Conservation (phyloP, 1,140 invertebrate species). For the Calosoma granatense region DNA sequence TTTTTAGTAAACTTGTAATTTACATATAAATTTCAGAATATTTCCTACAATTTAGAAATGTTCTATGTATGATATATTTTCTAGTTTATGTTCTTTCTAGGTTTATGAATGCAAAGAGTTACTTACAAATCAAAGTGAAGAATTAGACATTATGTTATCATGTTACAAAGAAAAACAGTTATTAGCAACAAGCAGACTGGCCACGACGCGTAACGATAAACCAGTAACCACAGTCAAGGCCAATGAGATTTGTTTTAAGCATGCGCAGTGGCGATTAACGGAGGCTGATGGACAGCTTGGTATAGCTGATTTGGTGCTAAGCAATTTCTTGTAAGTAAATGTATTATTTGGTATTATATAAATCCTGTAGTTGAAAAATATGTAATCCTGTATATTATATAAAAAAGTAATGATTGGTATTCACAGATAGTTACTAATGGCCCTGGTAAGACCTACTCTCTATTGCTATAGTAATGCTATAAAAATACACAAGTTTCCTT, state of each 20-base stretch:
- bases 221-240: slow-evolving; percentile 69
- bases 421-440: too few relatives aligned
- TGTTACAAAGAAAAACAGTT: slow-evolving; percentile 83
- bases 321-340: slow-evolving; percentile 78
- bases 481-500: too few relatives aligned
- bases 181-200: slow-evolving; percentile 46
- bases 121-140: slow-evolving; percentile 76
- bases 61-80: too few relatives aligned
- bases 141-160: slow-evolving; percentile 81
- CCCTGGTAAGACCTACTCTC: too few relatives aligned
- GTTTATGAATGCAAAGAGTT: slow-evolving; percentile 87
- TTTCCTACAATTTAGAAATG: too few relatives aligned
- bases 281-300: slow-evolving; percentile 96
- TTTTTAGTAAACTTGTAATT: slow-evolving; percentile 8
- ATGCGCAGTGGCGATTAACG: slow-evolving; percentile 96
- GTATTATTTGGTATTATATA: slow-evolving; percentile 10
- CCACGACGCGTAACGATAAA: slow-evolving; percentile 44
- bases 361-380: slow-evolving; percentile 1
- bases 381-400: too few relatives aligned
- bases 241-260: slow-evolving; percentile 97
- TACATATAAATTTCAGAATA: background rate
- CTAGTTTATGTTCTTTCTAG: slow-evolving; percentile 32
- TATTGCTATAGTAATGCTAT: too few relatives aligned
- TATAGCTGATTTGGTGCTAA: slow-evolving; percentile 89
- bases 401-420: background rate